phyloP scores from a whole-genome alignment of 2,888 invertebrate genomes.

The Monopis laevigella region DNA sequence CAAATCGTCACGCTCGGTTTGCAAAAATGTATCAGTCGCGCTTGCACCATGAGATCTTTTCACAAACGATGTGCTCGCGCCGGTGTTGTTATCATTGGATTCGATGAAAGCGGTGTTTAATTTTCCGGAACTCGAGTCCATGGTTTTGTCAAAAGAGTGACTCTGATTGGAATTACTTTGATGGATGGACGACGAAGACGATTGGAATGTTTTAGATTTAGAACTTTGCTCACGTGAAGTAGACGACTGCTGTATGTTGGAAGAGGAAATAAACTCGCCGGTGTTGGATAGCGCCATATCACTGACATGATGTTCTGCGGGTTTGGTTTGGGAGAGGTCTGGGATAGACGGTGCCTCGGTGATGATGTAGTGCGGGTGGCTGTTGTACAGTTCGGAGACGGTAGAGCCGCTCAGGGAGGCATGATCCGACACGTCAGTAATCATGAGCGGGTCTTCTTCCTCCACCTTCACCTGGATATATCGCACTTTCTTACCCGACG shows the following conservation, averaged over 20 bases:
- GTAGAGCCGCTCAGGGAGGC: constrained; percentile 56
- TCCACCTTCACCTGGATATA: constrained; percentile 65
- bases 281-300: constrained; percentile 54
- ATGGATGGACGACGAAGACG: constrained; percentile 49
- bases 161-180: constrained; percentile 45
- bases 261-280: constrained; percentile 53
- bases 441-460: constrained; percentile 63
- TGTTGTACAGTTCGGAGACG: constrained; percentile 58
- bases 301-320: constrained; percentile 44
- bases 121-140: constrained; percentile 48
- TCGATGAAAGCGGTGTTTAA: constrained; percentile 56
- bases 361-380: constrained; percentile 62
- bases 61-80: constrained; percentile 31
- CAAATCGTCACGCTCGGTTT: constrained; percentile 49
- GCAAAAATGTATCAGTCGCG: constrained; percentile 46
- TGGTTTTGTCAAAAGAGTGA: constrained; percentile 45
- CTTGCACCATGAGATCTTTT: constrained; percentile 45
- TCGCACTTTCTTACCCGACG: constrained; percentile 58
- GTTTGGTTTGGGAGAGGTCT: constrained; percentile 51
- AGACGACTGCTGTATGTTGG: constrained; percentile 40
- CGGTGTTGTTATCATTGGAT: constrained; percentile 28
- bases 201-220: constrained; percentile 50
- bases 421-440: constrained; percentile 58
- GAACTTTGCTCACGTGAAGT: constrained; percentile 52
- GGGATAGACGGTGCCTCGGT: constrained; percentile 59